A percentile compares a stretch with the other conserved stretches of the same genome.
Evolutionary conservation across 2,113 vertebrate species (phyloP).

Genomic region (Mesembrinibis cayennensis): DNA sequence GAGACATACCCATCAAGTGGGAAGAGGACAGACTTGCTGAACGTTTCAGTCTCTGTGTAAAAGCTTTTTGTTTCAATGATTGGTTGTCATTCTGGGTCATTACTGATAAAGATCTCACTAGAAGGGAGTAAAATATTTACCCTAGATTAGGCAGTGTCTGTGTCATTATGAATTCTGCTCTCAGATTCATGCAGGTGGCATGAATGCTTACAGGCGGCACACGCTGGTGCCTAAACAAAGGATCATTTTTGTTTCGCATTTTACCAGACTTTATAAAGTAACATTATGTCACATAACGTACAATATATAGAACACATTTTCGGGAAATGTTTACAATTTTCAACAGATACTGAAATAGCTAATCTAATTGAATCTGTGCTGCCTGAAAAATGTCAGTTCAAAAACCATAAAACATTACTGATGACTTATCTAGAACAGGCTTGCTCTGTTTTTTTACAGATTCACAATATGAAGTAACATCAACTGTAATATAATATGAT

Average conservation of each 20-base stretch:
- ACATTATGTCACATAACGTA: neutral
- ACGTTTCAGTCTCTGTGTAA: neutral
- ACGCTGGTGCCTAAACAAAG: neutral
- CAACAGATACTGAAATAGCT: constrained; percentile 29
- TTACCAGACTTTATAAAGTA: neutral
- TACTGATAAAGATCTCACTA: constrained; percentile 36
- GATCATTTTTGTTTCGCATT: neutral
- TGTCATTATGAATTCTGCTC: constrained; percentile 39
- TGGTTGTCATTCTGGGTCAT: constrained; percentile 44
- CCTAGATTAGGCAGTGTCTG: neutral
- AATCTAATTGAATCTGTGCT: constrained; percentile 48
- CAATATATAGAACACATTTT: neutral
- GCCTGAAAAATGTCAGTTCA: constrained; percentile 38
- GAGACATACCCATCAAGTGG: neutral
- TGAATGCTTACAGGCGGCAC: neutral
- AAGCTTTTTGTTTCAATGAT: constrained; percentile 22
- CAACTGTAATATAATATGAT: neutral
- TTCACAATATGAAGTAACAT: neutral
- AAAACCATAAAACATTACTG: constrained; percentile 19
- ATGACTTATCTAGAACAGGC: constrained; percentile 5
- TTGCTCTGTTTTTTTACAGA: constrained; percentile 9
- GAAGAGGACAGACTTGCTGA: neutral
- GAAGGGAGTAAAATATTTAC: constrained; percentile 29
- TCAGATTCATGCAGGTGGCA: constrained; percentile 27
- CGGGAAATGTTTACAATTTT: neutral